Base-by-base conservation (phyloP, 1,140 invertebrate species). In the Drosophila virilis region DNA sequence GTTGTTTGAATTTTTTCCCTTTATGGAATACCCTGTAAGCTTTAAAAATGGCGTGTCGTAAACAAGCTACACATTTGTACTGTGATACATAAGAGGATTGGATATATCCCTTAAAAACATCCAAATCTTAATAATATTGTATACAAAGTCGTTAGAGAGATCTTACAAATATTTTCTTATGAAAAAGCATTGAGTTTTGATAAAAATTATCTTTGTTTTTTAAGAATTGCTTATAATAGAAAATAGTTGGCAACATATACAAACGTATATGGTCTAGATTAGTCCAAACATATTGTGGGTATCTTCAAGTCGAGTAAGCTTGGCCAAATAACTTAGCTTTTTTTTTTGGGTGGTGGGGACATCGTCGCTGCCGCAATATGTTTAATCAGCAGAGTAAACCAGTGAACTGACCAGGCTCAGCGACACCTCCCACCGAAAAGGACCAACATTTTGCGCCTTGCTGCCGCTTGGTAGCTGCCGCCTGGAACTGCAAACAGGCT, bases 321-420 rank as follows among this genome's bases (percentile, higher is more conserved):
- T 2, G 2, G 2, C 15, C 13, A 35, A 6, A 46, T 15, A 15
- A 40, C 42, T 67, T 43, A 59, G 42, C 46, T 55, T 61, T 40
- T 80, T 68, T 65, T 64, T 28, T 28, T 28, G 22, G 22, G 22
- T 28, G 4, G 22, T 28, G 58, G 70, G 46, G 60, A 55, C 58
- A 42, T 54, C 28, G 15, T 45, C 77, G 75, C 9, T 64, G 60
- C 60, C 57, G 69, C 77, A 85, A 73, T 82, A 83, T 88, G 80
- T 86, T 89, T 89, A 86, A 86, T 88, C 84, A 89, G 83, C 79
- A 86, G 75, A 73, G 84, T 80, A 84, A 84, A 68, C 75, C 78
- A 42, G 52, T 9, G 12, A 54, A 38, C 59, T 81, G 78, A 74
- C 79, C 79, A 59, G 50, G 67, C 57, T 48, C 32, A 33, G 33